Percentiles rank a stretch among this genome's conserved stretches.
phyloP scores from a whole-genome alignment of 1,140 invertebrate species.

The Muscidifurax raptorellus region DNA sequence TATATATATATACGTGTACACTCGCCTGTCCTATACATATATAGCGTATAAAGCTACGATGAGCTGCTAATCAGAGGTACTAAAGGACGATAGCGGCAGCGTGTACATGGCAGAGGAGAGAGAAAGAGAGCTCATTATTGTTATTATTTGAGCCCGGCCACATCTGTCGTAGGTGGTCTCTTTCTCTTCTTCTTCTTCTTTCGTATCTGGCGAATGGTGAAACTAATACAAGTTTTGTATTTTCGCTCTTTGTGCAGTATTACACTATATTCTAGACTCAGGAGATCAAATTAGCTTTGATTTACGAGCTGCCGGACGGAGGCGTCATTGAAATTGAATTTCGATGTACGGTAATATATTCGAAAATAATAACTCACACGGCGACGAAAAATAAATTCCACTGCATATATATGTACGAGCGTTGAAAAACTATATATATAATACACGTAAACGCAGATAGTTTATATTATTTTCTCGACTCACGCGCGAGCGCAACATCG shows the following conservation, averaged over 20 bases:
- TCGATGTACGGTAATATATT: neutral
- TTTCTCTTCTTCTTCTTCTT: neutral
- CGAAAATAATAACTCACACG: too few relatives aligned
- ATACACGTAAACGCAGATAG: too few relatives aligned
- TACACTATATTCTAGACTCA: neutral
- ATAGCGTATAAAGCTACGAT: slow-evolving; percentile 54
- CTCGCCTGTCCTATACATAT: neutral
- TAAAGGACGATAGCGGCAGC: slow-evolving; percentile 73
- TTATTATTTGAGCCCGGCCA: slow-evolving; percentile 70
- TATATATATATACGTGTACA: neutral
- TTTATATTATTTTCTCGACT: too few relatives aligned
- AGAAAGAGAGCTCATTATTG: neutral
- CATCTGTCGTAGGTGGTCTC: slow-evolving; percentile 74
- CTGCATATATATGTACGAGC: too few relatives aligned
- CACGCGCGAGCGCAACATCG: neutral
- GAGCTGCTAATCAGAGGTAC: slow-evolving; percentile 70
- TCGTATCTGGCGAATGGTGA: neutral
- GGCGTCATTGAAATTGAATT: neutral
- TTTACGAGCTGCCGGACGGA: slow-evolving; percentile 2
- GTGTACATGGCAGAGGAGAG: slow-evolving; percentile 55
- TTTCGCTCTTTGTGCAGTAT: neutral
- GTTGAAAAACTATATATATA: neutral
- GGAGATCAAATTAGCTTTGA: neutral
- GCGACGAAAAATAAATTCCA: too few relatives aligned
- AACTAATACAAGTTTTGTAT: neutral